Base-by-base conservation (phyloP, 2,113 vertebrate species). In the Epinephelus lanceolatus region DNA sequence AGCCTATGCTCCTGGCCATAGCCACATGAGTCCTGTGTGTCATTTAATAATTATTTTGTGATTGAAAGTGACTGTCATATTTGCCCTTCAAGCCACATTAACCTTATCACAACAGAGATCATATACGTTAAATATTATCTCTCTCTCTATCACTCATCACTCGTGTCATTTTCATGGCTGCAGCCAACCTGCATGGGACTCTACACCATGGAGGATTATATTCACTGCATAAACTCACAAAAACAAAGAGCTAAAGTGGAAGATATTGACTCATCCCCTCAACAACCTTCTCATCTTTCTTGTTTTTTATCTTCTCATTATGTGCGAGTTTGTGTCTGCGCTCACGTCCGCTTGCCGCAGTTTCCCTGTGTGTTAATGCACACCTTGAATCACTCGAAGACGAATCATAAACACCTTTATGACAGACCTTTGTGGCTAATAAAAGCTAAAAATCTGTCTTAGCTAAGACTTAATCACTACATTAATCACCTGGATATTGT, bases 401-500 rank as follows among this genome's bases (percentile, higher is more conserved):
- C 25, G 73, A 72, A 76, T 59, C 61, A 18, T 62, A 73, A 85
- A 76, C 49, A 61, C 76, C 68, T 77, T 66, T 53, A 71, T 30
- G 69, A 49, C 71, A 53, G 15, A 63, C 51, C 51, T 69, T 27
- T 56, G 63, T 79, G 53, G 68, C 79, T 86, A 81, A 83, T 86
- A 77, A 81, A 79, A 74, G 72, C 62, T 52, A 1, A 66, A 81
- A 85, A 67, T 70, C 60, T 55, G 45, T 75, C 53, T 72, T 13
- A 75, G 67, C 53, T 70, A 56, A 62, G 68, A 80, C 55, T 68
- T 83, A 78, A 90, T 89, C 78, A 51, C n/a, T 0, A 53, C 76
- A 77, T 85, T 78, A 81, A 86, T 90, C 78, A 84, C 63, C 66
- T 55, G 67, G 65, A 86, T 84, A 86, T 37, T 56, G 65, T 53